Evolutionary conservation across 2,797 vertebrate genomes (phyloP), one percentile per base, ranked within the genome.

Genomic region (Gymnopithys bicolor): DNA sequence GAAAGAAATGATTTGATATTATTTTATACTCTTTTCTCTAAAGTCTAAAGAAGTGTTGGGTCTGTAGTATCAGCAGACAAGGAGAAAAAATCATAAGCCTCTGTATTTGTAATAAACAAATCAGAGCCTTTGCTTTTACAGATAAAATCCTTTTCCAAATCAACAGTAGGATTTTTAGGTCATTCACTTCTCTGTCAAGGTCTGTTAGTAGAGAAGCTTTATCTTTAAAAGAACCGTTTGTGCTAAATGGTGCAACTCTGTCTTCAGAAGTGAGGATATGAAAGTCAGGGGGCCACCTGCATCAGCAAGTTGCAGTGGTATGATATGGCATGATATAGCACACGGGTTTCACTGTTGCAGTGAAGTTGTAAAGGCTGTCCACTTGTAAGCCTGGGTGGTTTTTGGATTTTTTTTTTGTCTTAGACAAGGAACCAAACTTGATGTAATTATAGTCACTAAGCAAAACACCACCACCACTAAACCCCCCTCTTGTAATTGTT

Each of bases 291-390:
- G 32, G 22, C 15, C 18, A 13, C 18, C 46, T 84, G 10, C 21
- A 41, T 24, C 19, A 35, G 51, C 0, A 1, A 16, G 8, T 7
- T 64, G 49, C 43, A 75, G 37, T 19, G 49, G 5, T 24, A 2
- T 19, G 49, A 13, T 32, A 8, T 21, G 5, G 41, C 10, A 0
- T 55, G 35, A 52, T 51, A 7, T 0, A 67, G 17, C 25, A 17
- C 13, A 1, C 10, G 55, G 32, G 35, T 84, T 82, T 30, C 66
- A n/a, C n/a, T 63, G 30, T 5, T 37, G 32, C 37, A 30, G 1
- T 39, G 32, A 27, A 16, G 12, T 1, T 58, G 32, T 30, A 48
- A 69, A 74, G 39, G 18, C 17, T 1, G 2, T 24, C 73, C 35
- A 30, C 30, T 21, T 45, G 14, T 37, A 49, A 70, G 28, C 41